phyloP scores from a whole-genome alignment of 2,888 invertebrate genomes.

The Platycnemis pennipes region DNA sequence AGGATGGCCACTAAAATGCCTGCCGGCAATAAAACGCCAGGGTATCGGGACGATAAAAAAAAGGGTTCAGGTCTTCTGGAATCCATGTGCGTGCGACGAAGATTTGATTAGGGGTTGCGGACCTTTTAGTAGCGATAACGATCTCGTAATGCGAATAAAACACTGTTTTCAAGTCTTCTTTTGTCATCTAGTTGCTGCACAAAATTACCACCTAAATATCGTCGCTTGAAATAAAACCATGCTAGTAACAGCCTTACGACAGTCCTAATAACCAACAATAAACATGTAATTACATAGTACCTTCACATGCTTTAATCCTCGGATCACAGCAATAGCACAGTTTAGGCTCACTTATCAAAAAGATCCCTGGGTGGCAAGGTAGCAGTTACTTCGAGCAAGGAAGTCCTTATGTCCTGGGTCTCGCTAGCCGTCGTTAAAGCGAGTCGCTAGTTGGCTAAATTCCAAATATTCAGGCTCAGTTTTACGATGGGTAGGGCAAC shows the following conservation, averaged over 20 bases:
- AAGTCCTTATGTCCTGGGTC: neutral
- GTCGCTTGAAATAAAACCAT: neutral
- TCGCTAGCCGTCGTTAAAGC: neutral
- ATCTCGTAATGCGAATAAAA: neutral
- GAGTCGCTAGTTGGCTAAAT: neutral
- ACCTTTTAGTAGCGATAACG: neutral
- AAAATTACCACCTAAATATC: neutral
- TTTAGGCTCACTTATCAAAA: neutral
- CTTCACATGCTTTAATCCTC: too few species aligned
- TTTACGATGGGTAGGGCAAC: too few species aligned
- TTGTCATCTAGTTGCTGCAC: neutral
- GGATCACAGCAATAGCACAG: too few species aligned
- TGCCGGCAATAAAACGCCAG: neutral
- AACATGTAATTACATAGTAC: neutral
- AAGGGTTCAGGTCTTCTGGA: neutral
- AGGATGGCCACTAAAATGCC: neutral
- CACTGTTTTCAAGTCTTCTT: neutral
- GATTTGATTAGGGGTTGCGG: neutral
- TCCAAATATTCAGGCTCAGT: too few species aligned
- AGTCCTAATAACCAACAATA: neutral
- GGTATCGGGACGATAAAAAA: neutral
- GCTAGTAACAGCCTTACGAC: neutral
- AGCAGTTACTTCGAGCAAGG: neutral
- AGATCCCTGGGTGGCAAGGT: neutral
- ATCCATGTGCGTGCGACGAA: neutral